Percentiles rank a stretch among this genome's conserved stretches.
Conservation (phyloP, 2,888 invertebrate species). For the Melanostoma scalare region DNA sequence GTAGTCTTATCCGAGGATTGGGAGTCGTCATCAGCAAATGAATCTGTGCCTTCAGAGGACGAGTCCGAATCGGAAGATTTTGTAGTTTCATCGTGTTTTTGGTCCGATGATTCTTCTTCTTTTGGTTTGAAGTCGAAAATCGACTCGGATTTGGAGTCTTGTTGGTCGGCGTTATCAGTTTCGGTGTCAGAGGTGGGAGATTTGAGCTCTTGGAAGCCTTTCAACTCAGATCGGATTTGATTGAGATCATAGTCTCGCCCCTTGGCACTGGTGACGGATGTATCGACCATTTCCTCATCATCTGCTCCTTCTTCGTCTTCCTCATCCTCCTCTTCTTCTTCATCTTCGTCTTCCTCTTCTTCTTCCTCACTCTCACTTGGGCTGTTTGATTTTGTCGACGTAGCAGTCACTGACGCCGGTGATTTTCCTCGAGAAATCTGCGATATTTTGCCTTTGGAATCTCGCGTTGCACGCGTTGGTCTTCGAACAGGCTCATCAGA, state of each 20-base stretch:
- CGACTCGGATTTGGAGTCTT: slow-evolving; percentile 39
- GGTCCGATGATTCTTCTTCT: slow-evolving; percentile 74
- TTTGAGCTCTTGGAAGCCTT: slow-evolving; percentile 88
- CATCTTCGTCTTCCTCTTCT: slow-evolving; percentile 79
- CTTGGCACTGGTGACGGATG: slow-evolving; percentile 79
- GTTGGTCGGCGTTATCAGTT: slow-evolving; percentile 76
- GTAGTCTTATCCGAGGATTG: slow-evolving; percentile 81
- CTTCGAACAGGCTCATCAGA: slow-evolving; percentile 82
- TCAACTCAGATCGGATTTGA: slow-evolving; percentile 92
- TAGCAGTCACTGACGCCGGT: slow-evolving; percentile 50
- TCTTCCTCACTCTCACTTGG: slow-evolving; percentile 83
- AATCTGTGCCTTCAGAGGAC: slow-evolving; percentile 80
- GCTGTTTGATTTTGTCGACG: slow-evolving; percentile 80
- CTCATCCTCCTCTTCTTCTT: slow-evolving; percentile 76
- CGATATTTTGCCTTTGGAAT: slow-evolving; percentile 74
- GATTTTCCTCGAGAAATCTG: slow-evolving; percentile 68
- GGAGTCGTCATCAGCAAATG: slow-evolving; percentile 81
- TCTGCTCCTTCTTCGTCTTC: slow-evolving; percentile 79
- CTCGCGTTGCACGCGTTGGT: slow-evolving; percentile 75
- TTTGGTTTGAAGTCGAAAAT: slow-evolving; percentile 73
- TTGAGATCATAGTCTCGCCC: slow-evolving; percentile 92
- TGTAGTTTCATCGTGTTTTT: slow-evolving; percentile 74
- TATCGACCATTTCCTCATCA: slow-evolving; percentile 61
- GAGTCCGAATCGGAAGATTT: slow-evolving; percentile 79
- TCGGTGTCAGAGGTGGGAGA: slow-evolving; percentile 83